Conservation (phyloP, 2,797 vertebrate species). For the Choloepus didactylus region DNA sequence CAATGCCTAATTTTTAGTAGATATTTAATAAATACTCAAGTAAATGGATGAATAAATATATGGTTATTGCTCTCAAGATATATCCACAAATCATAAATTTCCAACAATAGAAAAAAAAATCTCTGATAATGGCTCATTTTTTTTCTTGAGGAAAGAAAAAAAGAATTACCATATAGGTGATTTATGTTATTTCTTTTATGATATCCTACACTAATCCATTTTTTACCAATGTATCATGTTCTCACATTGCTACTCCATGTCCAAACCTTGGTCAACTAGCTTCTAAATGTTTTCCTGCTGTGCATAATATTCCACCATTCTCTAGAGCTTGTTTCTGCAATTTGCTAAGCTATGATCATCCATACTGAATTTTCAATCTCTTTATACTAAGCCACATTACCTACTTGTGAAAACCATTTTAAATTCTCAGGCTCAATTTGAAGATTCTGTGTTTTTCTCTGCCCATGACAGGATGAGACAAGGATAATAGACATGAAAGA, state of each 20-base stretch:
- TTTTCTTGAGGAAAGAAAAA: neutral
- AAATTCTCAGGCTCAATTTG: constrained; percentile 58
- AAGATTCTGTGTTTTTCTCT: constrained; percentile 61
- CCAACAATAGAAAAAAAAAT: constrained; percentile 19
- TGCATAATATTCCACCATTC: constrained; percentile 59
- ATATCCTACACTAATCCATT: constrained; percentile 54
- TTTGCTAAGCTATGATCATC: constrained; percentile 73
- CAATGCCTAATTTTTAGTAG: neutral
- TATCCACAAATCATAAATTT: constrained; percentile 49
- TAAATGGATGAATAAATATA: constrained; percentile 27
- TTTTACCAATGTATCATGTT: constrained; percentile 15
- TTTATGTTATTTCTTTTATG: constrained; percentile 57
- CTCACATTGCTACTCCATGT: neutral
- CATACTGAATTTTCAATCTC: constrained; percentile 76
- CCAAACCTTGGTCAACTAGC: constrained; percentile 10
- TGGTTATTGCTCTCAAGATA: neutral
- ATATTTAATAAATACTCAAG: constrained; percentile 50
- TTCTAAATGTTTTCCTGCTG: constrained; percentile 65
- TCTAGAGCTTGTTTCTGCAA: constrained; percentile 67
- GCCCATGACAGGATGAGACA: constrained; percentile 12
- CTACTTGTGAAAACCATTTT: constrained; percentile 75
- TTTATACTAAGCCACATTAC: constrained; percentile 66
- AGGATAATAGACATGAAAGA: constrained; percentile 14
- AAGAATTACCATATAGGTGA: constrained; percentile 37
- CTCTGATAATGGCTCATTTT: neutral